Evolutionary conservation across 1,140 invertebrate genomes (phyloP), one percentile per base, ranked within the genome.

Genomic region (Oncopodura yosiiana): DNA sequence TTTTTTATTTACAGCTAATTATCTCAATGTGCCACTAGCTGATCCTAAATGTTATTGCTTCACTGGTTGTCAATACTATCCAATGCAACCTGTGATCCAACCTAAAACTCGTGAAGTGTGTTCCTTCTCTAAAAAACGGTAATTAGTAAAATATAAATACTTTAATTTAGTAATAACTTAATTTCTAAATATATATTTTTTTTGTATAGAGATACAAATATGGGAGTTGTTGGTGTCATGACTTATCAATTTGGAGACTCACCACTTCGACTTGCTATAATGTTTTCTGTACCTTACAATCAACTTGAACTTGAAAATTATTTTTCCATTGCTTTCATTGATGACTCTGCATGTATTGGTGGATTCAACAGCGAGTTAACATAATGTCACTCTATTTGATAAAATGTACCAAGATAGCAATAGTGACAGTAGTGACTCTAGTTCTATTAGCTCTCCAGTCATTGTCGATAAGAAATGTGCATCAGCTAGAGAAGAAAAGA

Each of bases 251-350:
- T 55, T 16, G 53, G 53, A 29, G 53, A 55, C 29, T 38, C 44
- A 2, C 45, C 53, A 0, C 23, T 48, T 16, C 45, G 53, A 41
- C 41, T 55, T 36, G 53, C 53, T 0, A 29, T 55, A 1, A 55
- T 55, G 53, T 55, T 49, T 29, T 38, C 53, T 6, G 53, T 55
- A n/a, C 45, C 53, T 3, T 55, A 55, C 27, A 55, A 55, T 18
- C 53, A 55, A 43, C 37, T 55, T 16, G 36, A 46, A 18, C 24
- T 46, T 1, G 27, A 38, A 27, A 55, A 55, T 26, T 44, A 42
- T 18, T 48, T 55, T 19, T 44, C 44, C 5, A 49, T 49, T 27
- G 53, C 53, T 18, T 53, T 53, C 30, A 6, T 53, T 11, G 44
- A 46, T 19, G 44, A 53, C 27, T 18, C 26, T n/a, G 32, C 26